phyloP scores from a whole-genome alignment of 2,113 vertebrate genomes.

The Centropus bengalensis region DNA sequence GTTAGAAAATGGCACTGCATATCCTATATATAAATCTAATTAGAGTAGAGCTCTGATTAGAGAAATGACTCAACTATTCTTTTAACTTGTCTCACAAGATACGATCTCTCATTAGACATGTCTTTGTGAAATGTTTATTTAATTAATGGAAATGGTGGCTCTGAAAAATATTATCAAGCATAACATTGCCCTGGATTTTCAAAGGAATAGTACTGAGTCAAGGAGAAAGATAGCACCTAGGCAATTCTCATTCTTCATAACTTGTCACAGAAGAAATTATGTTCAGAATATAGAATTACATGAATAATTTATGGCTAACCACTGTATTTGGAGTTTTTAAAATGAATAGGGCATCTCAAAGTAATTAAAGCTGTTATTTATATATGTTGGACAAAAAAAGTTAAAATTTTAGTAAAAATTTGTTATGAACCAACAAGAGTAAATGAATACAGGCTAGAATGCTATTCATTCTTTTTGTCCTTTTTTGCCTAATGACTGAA shows the following conservation, averaged over 20 bases:
- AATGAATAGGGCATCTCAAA: not conserved
- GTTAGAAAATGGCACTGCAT: not conserved
- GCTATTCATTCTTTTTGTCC: not conserved
- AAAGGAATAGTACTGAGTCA: not conserved
- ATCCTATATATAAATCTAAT: not conserved
- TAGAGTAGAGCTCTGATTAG: not conserved
- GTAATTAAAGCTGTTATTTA: not conserved
- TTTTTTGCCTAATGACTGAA: not conserved
- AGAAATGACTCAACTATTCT: not conserved
- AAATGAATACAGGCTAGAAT: not conserved
- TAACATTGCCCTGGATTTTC: not conserved
- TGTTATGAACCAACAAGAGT: not conserved
- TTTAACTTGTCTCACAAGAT: not conserved
- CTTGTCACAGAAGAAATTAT: not conserved
- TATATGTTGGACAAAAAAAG: not conserved
- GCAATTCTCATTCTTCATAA: not conserved
- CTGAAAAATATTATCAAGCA: not conserved
- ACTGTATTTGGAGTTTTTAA: not conserved
- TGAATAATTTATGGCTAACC: not conserved
- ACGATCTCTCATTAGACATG: not conserved
- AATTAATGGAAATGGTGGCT: constrained; percentile 1
- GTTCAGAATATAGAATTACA: not conserved
- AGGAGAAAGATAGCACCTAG: not conserved
- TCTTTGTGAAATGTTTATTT: constrained; percentile 10
- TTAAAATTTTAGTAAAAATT: not conserved